A percentile compares a stretch with the other conserved stretches of the same genome.
Conservation (phyloP, 2,113 vertebrate genomes). For the Chauna torquata region DNA sequence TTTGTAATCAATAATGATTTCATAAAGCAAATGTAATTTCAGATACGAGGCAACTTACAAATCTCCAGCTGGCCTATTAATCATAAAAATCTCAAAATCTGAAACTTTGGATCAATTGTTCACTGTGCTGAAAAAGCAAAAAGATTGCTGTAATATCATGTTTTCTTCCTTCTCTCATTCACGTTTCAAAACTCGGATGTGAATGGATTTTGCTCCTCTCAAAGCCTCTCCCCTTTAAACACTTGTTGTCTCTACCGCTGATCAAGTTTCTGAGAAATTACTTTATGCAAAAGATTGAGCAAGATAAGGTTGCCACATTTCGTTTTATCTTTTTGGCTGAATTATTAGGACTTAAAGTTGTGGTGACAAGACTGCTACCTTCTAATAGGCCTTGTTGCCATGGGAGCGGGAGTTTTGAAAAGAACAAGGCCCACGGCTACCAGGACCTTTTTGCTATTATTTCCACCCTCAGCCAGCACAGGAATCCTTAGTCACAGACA, state of each 20-base stretch:
- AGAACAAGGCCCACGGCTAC: constrained; percentile 57
- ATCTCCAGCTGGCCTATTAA: not conserved
- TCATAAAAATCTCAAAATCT: constrained; percentile 51
- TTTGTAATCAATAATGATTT: constrained; percentile 8
- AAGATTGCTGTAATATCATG: constrained; percentile 61
- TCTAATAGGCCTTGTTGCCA: constrained; percentile 72
- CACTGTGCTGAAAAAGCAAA: not conserved
- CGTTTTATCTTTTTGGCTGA: constrained; percentile 82
- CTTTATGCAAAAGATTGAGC: constrained; percentile 79
- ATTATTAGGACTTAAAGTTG: constrained; percentile 81
- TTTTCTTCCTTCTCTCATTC: constrained; percentile 77
- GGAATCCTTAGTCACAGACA: constrained; percentile 63
- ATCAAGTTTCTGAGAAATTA: constrained; percentile 85
- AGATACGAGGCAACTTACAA: not conserved
- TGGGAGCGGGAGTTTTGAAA: constrained; percentile 74
- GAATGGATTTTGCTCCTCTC: constrained; percentile 74
- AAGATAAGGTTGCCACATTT: constrained; percentile 81
- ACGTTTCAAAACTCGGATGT: constrained; percentile 77
- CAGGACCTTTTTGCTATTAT: constrained; percentile 54
- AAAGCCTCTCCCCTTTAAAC: constrained; percentile 77
- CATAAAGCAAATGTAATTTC: constrained; percentile 23
- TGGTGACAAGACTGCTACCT: constrained; percentile 79
- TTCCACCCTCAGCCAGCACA: constrained; percentile 23
- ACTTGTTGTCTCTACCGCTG: constrained; percentile 76
- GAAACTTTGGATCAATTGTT: constrained; percentile 66